Evolutionary conservation across 2,888 invertebrate genomes (phyloP), one percentile per base, ranked within the genome.

Genomic region (Melieria omissa): DNA sequence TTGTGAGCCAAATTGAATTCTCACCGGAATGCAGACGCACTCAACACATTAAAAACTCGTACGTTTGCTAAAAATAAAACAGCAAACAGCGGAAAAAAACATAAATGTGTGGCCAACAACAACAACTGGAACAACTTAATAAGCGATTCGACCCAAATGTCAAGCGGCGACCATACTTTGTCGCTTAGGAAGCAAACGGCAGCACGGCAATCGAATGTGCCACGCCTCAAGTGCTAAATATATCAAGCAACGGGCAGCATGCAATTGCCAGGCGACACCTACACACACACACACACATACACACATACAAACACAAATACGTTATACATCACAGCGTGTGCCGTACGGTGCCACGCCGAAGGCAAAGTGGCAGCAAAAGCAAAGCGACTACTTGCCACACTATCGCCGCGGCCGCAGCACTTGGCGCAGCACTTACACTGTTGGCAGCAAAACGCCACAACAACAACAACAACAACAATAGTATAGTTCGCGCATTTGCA

Each of bases 191-290:
- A n/a, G 29, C 58, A 10, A 41, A 8, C 16, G 60, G 67, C 60
- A 60, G 16, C 60, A 49, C 42, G 58, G 49, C 67, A 60, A 67
- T 29, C 67, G 60, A 60, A 67, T 67, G 58, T 60, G 67, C 60
- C 60, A 60, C 58, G 67, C 67, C 58, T 67, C 29, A 29, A 29
- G 29, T 29, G 29, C 29, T 29, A 29, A 29, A 29, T 29, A 29
- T 29, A 29, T 29, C 29, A 29, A 29, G 29, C 29, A 29, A 29
- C 29, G 29, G 29, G 29, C 29, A 29, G 29, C 29, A 29, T 29
- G 29, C 29, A 29, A 29, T 29, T 29, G 29, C 29, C 29, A 29
- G 29, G 29, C 29, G 29, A 29, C 29, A 2, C n/a, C n/a, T n/a
- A n/a, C 29, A 29, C 29, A 29, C 29, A 29, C 3, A 29, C 1